Evolutionary conservation across 1,140 invertebrate genomes (phyloP).

Genomic region (Aphelenchoides fujianensis): DNA sequence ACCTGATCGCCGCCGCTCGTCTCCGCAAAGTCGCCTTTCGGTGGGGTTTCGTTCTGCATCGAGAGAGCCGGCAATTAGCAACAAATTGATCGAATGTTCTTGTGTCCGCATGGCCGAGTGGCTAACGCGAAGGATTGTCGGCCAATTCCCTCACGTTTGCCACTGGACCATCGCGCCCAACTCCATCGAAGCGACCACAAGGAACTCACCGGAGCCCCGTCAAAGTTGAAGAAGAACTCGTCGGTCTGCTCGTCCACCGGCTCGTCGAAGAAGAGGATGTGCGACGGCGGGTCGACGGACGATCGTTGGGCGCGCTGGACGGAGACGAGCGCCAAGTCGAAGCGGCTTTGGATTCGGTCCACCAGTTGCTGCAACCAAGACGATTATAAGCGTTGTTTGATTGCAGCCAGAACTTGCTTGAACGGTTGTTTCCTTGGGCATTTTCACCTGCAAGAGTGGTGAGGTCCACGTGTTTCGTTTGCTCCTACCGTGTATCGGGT

Average conservation of each 20-base stretch:
- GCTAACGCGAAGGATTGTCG: too few species aligned
- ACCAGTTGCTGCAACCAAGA: slow-evolving; percentile 4
- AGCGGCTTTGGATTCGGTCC: slow-evolving; percentile 16
- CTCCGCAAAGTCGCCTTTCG: background rate
- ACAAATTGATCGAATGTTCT: too few species aligned
- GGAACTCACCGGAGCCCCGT: background rate
- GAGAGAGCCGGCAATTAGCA: too few species aligned
- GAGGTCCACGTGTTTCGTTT: too few species aligned
- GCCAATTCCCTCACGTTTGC: too few species aligned
- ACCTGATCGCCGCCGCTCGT: background rate
- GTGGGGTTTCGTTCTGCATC: background rate
- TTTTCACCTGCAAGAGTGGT: too few species aligned
- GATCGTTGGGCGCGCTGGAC: background rate
- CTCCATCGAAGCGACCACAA: background rate
- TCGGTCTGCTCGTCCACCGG: slow-evolving; percentile 3
- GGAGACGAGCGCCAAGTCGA: background rate
- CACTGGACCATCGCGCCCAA: background rate
- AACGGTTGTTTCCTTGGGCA: background rate
- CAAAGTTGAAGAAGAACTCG: slow-evolving; percentile 6
- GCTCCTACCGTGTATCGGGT: slow-evolving; percentile 16
- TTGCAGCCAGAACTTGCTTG: slow-evolving; percentile 1
- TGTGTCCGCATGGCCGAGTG: too few species aligned
- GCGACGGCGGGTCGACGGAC: background rate
- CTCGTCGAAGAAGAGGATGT: slow-evolving; percentile 19
- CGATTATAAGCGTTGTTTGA: background rate